phyloP scores from a whole-genome alignment of 1,140 invertebrate species.

The Aphelinus atriplicis region DNA sequence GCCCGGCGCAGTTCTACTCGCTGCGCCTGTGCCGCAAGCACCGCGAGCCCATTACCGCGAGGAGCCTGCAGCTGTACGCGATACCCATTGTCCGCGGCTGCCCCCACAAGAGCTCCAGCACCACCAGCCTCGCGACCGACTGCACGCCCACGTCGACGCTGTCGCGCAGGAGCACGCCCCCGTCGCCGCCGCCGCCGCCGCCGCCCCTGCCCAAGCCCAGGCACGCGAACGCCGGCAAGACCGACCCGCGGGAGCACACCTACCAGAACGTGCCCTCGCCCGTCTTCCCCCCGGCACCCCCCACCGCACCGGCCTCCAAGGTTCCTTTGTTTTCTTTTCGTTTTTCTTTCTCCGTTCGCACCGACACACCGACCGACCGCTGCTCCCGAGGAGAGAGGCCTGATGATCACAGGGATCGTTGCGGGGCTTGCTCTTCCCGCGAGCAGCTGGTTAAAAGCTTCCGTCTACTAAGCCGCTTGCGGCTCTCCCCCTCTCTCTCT shows the following conservation, averaged over 20 bases:
- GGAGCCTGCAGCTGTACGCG: conserved; percentile 54
- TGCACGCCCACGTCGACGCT: conserved; percentile 41
- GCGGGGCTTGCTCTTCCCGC: too few relatives aligned
- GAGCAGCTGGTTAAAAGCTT: too few relatives aligned
- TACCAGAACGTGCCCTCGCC: conserved; percentile 68
- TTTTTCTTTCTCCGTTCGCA: too few relatives aligned
- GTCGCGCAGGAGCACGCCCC: background rate
- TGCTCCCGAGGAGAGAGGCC: too few relatives aligned
- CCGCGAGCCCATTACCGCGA: background rate
- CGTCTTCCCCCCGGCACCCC: conserved; percentile 53
- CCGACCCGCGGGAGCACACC: conserved; percentile 63
- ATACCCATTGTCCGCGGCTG: conserved; percentile 60
- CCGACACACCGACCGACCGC: too few relatives aligned
- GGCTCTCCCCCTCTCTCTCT: too few relatives aligned
- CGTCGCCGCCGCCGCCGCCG: conserved; percentile 24
- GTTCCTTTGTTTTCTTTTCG: too few relatives aligned
- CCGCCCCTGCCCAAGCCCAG: conserved; percentile 63
- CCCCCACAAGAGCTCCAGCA: conserved; percentile 54
- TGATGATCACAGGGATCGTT: too few relatives aligned
- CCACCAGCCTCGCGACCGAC: conserved; percentile 48
- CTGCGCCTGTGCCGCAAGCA: conserved; percentile 57
- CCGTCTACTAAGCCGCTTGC: too few relatives aligned
- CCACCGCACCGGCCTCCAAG: conserved; percentile 18
- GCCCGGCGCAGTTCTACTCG: conserved; percentile 59
- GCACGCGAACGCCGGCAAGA: conserved; percentile 48